Conservation (phyloP, 1,140 invertebrate genomes). For the Colletes gigas region DNA sequence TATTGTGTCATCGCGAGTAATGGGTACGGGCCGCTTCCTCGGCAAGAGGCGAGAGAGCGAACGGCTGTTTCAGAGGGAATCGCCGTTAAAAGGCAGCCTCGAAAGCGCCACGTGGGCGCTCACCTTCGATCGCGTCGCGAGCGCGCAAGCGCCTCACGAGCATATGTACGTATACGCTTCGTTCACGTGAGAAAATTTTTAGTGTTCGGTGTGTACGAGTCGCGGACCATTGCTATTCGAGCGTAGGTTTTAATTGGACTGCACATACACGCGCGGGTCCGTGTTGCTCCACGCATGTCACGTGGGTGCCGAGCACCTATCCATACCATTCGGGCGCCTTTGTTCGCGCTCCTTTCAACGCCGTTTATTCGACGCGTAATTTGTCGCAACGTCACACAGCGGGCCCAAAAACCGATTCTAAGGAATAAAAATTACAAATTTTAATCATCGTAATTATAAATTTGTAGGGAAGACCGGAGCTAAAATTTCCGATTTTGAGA, state of each 20-base stretch:
- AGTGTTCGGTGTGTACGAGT: conserved; percentile 3
- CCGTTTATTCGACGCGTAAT: background rate
- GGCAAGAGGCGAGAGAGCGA: conserved; percentile 25
- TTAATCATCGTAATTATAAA: no score
- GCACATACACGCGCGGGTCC: conserved; percentile 37
- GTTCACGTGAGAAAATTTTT: conserved; percentile 59
- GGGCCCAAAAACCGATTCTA: no score
- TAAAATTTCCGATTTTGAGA: no score
- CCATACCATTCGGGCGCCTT: conserved; percentile 6
- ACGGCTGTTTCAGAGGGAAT: conserved; percentile 24
- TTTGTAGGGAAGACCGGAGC: no score
- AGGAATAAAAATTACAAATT: no score
- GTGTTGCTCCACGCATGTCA: conserved; percentile 31
- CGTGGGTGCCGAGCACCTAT: conserved; percentile 39
- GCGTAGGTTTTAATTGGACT: conserved; percentile 66
- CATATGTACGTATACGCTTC: background rate
- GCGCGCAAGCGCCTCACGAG: background rate
- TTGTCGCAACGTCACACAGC: background rate
- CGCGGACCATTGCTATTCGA: conserved; percentile 36
- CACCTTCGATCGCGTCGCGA: conserved; percentile 56
- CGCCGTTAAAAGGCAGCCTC: conserved; percentile 64
- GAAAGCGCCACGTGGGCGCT: conserved; percentile 65
- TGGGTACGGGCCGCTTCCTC: conserved; percentile 44
- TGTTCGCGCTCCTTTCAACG: conserved; percentile 5
- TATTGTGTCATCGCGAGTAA: conserved; percentile 67